Percentiles rank a stretch among this genome's conserved stretches.
These are phyloP conservation scores for Neotoxoptera formosana DNA, from an alignment of 1,140 invertebrate genomes.

Conservation along the genomic window DNA sequence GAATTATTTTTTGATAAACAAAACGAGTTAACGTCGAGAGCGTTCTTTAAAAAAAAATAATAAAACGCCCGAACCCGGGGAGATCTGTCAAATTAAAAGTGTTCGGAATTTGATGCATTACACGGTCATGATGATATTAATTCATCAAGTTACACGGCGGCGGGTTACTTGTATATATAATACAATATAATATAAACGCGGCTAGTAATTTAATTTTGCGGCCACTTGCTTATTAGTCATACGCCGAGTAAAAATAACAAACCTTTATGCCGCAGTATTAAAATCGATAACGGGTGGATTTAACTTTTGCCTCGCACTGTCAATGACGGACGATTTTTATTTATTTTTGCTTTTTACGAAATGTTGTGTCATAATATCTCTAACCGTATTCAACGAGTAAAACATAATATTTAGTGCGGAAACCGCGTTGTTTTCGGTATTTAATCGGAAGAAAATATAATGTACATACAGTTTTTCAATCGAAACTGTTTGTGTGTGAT, in stretches of 20 bases:
- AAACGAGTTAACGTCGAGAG: not conserved
- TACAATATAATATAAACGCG: not conserved
- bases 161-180: not conserved
- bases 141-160: not conserved
- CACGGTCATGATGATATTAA: conserved; percentile 17
- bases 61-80: too few relatives aligned
- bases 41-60: not conserved
- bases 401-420: not conserved
- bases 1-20: not conserved
- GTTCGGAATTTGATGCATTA: conserved; percentile 1
- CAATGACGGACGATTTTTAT: not conserved
- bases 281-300: not conserved
- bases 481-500: not conserved
- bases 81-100: not conserved
- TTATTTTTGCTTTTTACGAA: not conserved
- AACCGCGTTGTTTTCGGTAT: not conserved
- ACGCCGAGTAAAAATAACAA: conserved; percentile 7
- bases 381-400: not conserved
- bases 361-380: not conserved
- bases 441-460: not conserved
- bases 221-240: not conserved
- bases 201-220: not conserved
- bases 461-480: not conserved
- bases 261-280: not conserved
- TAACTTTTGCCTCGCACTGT: not conserved